These are phyloP conservation scores for Dicerorhinus sumatrensis DNA, from an alignment of 2,113 vertebrate species.

Conservation along the genomic window DNA sequence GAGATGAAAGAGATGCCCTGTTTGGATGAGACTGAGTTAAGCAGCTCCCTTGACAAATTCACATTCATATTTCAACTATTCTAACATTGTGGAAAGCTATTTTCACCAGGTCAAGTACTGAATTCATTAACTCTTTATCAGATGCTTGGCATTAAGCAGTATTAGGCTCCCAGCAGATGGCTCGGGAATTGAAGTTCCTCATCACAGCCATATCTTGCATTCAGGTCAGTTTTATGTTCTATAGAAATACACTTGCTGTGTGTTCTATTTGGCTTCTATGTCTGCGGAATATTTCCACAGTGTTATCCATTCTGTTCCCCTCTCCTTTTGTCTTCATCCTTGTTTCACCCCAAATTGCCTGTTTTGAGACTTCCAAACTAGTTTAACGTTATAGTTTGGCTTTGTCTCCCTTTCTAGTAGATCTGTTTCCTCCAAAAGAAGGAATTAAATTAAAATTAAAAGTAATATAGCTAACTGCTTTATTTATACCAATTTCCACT, in stretches of 20 bases:
- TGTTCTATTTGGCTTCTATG: background rate
- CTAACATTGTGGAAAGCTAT: constrained; percentile 2
- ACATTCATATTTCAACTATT: background rate
- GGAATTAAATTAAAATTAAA: background rate
- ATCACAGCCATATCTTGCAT: background rate
- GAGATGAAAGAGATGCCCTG: background rate
- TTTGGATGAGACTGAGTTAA: background rate
- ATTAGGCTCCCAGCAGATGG: constrained; percentile 4
- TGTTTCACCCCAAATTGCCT: background rate
- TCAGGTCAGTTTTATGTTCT: background rate
- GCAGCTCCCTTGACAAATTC: background rate
- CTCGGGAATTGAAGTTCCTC: background rate
- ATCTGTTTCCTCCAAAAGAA: background rate
- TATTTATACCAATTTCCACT: background rate
- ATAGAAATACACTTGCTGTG: background rate
- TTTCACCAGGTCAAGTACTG: constrained; percentile 52
- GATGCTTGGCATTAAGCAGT: background rate
- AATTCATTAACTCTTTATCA: constrained; percentile 72
- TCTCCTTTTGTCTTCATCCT: background rate
- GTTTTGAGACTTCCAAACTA: background rate
- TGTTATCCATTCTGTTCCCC: background rate
- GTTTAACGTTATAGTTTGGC: background rate
- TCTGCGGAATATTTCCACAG: background rate
- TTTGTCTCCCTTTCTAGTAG: background rate
- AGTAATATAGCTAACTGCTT: background rate